Conservation (phyloP, 2,888 invertebrate species). For the Lysandra bellargus region DNA sequence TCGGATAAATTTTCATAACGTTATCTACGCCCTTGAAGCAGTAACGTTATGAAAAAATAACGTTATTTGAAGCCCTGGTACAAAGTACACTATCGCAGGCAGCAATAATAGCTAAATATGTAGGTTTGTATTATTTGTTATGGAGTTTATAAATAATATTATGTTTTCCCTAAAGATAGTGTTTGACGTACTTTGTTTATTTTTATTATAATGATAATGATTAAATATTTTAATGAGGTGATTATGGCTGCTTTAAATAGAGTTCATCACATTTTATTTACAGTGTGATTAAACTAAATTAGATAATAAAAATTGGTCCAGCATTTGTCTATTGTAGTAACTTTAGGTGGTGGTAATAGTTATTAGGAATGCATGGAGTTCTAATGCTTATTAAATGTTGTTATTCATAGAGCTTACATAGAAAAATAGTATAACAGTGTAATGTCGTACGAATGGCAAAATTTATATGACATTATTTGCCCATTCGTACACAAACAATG, state of each 20-base stretch:
- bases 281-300: neutral
- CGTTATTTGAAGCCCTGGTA: too few relatives aligned
- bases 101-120: neutral
- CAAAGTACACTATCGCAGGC: neutral
- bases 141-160: neutral
- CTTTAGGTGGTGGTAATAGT: neutral
- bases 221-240: neutral
- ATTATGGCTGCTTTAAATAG: neutral
- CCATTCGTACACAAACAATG: neutral
- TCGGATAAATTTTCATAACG: too few relatives aligned
- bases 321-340: constrained; percentile 18
- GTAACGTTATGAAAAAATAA: too few relatives aligned
- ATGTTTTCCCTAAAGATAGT: neutral
- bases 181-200: neutral
- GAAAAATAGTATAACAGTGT: neutral
- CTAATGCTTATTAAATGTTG: constrained; percentile 19
- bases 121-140: neutral
- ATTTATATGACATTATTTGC: neutral
- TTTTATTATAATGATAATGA: neutral
- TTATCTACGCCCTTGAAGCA: too few relatives aligned
- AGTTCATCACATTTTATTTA: neutral
- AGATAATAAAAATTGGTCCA: neutral
- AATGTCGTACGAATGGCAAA: neutral
- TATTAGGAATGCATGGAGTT: constrained; percentile 16
- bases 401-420: constrained; percentile 1